These are phyloP conservation scores for Megaustenia siamemsis DNA, from an alignment of 2,888 invertebrate species.

Conservation along the genomic window DNA sequence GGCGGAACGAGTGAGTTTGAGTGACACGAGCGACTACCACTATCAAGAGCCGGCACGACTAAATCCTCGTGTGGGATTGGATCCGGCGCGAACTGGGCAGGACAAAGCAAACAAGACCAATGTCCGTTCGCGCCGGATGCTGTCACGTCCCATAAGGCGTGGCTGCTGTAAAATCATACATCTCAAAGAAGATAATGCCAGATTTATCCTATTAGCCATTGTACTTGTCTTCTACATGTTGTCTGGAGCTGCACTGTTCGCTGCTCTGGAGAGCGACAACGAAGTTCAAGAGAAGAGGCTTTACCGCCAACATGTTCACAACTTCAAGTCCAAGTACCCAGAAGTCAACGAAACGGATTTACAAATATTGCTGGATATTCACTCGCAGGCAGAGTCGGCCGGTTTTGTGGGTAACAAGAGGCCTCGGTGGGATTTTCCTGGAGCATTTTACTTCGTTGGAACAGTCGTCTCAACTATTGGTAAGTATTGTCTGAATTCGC, in stretches of 20 bases:
- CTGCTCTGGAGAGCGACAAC: slow-evolving; percentile 82
- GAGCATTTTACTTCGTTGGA: slow-evolving; percentile 85
- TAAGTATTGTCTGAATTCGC: slow-evolving; percentile 78
- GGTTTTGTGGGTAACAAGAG: slow-evolving; percentile 83
- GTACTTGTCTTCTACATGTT: slow-evolving; percentile 84
- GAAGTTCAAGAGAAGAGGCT: slow-evolving; percentile 73
- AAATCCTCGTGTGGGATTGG: slow-evolving; percentile 18
- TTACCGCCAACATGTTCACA: slow-evolving; percentile 67
- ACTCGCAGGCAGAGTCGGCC: slow-evolving; percentile 83
- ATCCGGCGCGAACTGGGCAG: slow-evolving; percentile 31
- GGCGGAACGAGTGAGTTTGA: slow-evolving; percentile 54
- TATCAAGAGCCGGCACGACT: slow-evolving; percentile 43
- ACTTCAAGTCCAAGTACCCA: slow-evolving; percentile 71
- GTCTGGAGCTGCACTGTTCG: slow-evolving; percentile 84
- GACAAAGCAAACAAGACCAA: slow-evolving; percentile 37
- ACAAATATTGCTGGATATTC: slow-evolving; percentile 82
- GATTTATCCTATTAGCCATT: slow-evolving; percentile 84
- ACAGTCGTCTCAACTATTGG: slow-evolving; percentile 86
- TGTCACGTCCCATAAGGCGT: slow-evolving; percentile 61
- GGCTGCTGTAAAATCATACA: slow-evolving; percentile 81
- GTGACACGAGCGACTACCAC: slow-evolving; percentile 52
- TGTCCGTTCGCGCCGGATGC: slow-evolving; percentile 52
- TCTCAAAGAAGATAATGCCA: slow-evolving; percentile 85
- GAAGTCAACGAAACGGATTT: slow-evolving; percentile 79
- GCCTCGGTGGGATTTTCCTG: slow-evolving; percentile 84